Evolutionary conservation across 2,113 vertebrate genomes (phyloP), one percentile per base, ranked within the genome.

Genomic region (Trochalopteron elliotii): DNA sequence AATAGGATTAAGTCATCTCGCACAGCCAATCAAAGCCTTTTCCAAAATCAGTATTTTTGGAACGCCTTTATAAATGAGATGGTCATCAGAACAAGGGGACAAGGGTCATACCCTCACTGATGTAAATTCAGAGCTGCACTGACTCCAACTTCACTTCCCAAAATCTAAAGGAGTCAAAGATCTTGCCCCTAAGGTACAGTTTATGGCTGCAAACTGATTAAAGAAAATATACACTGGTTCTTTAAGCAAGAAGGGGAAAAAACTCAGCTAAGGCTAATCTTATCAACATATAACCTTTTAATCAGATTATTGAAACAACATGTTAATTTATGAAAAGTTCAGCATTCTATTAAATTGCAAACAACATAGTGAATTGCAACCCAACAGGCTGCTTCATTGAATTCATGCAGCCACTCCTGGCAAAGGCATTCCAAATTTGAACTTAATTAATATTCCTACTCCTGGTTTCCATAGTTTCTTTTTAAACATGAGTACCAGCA

Each of bases 401-500:
- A 98, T 97, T 98, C 96, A 97, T 97, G 97, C 97, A 97, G 97
- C 97, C 94, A 96, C 95, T 97, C 93, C 97, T 98, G 98, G 97
- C 98, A 98, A 94, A 98, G 97, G 97, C 97, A 98, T 98, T 98
- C 98, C 97, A 96, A 98, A 98, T 98, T 98, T 98, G 96, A 98
- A 98, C 98, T 98, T 98, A 98, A 98, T 98, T 98, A 98, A 98
- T 98, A 98, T 98, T 98, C 97, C 97, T 98, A 93, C 97, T 97
- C 86, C 85, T 97, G 97, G 98, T 98, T 98, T 98, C 98, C 98
- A 98, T 98, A 98, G 98, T 98, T 98, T 98, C 98, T 98, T 98
- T 98, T 98, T 98, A 98, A 98, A 98, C 97, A 98, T 5, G 95
- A 98, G 97, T 97, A 97, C 97, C 96, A 97, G 97, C 90, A 97